Percentiles rank a stretch among this genome's conserved stretches.
These are phyloP conservation scores for Protaetia brevitarsis DNA, from an alignment of 1,140 invertebrate genomes.

Conservation along the genomic window DNA sequence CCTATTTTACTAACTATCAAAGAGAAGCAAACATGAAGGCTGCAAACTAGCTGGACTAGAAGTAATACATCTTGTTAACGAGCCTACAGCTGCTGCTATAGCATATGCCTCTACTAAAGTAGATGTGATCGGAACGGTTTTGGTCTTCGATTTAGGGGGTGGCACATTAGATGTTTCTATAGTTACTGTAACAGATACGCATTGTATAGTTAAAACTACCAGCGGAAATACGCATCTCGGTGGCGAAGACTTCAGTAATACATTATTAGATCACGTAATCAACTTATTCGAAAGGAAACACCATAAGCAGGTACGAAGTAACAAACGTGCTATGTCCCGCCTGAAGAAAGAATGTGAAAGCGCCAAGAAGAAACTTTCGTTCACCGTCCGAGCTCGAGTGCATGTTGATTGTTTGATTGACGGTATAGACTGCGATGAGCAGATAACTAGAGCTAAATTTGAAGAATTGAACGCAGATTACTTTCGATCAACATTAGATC, in stretches of 20 bases:
- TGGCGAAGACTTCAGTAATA: slow-evolving; percentile 94
- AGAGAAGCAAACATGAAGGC: slow-evolving; percentile 84
- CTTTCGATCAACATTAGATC: slow-evolving; percentile 91
- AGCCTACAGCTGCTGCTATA: slow-evolving; percentile 94
- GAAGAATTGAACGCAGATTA: slow-evolving; percentile 89
- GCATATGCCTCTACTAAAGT: slow-evolving; percentile 93
- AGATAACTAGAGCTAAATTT: slow-evolving; percentile 86
- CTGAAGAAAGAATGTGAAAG: slow-evolving; percentile 96
- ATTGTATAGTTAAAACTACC: slow-evolving; percentile 94
- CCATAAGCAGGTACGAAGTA: slow-evolving; percentile 90
- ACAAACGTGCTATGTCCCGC: slow-evolving; percentile 95
- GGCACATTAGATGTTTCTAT: slow-evolving; percentile 63
- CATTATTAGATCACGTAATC: slow-evolving; percentile 82
- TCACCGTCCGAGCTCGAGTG: slow-evolving; percentile 91
- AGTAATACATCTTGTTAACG: slow-evolving; percentile 94
- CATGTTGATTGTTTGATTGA: slow-evolving; percentile 88
- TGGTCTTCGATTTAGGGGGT: slow-evolving; percentile 90
- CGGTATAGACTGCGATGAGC: slow-evolving; percentile 61
- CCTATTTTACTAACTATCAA: too few species aligned
- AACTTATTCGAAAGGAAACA: slow-evolving; percentile 93
- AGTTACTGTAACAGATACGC: slow-evolving; percentile 67
- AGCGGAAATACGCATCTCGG: slow-evolving; percentile 92
- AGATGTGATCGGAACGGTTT: slow-evolving; percentile 55
- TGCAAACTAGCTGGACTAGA: slow-evolving; percentile 85
- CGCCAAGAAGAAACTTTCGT: slow-evolving; percentile 94